Evolutionary conservation across 2,888 invertebrate genomes (phyloP).

Genomic region (Ceratothoa steindachneri): DNA sequence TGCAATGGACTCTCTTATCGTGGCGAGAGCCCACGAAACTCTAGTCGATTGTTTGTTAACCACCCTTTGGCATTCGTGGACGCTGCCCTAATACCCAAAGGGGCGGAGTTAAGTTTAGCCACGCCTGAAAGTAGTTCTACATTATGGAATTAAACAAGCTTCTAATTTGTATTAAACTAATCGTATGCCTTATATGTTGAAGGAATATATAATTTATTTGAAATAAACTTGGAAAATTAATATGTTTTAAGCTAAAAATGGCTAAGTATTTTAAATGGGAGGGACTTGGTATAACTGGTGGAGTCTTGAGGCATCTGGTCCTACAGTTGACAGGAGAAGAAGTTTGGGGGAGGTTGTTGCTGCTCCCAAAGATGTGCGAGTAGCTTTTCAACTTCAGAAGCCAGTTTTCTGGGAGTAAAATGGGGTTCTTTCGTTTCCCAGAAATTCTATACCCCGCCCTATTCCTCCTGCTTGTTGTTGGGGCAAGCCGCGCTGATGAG

Average conservation of each 20-base stretch:
- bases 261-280: neutral
- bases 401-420: neutral
- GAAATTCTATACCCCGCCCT: neutral
- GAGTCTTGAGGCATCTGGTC: neutral
- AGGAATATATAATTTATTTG: no score
- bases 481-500: no score
- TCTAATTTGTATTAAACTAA: neutral
- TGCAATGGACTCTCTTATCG: neutral
- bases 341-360: neutral
- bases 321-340: neutral
- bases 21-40: neutral
- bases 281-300: neutral
- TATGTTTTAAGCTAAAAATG: no score
- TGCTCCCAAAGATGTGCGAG: neutral
- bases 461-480: neutral
- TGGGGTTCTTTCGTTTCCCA: neutral
- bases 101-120: neutral
- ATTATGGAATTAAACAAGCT: neutral
- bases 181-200: neutral
- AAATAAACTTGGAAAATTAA: no score
- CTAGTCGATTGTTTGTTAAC: neutral
- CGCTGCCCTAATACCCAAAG: constrained; percentile 11
- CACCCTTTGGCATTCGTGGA: neutral
- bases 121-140: constrained; percentile 3
- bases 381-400: neutral